Conservation (phyloP, 1,140 invertebrate species). For the Oryctes rhinoceros region DNA sequence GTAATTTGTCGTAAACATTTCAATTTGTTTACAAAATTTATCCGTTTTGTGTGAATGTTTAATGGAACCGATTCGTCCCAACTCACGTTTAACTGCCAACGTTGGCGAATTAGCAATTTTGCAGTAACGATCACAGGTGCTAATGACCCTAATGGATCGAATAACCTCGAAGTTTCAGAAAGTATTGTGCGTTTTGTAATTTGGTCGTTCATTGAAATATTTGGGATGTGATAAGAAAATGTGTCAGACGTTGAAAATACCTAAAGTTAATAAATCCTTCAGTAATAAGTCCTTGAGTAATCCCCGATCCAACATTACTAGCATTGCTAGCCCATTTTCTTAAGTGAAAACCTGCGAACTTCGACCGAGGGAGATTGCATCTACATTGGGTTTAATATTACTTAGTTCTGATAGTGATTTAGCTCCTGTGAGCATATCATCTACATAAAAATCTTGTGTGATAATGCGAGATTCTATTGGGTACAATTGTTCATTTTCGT, state of each 20-base stretch:
- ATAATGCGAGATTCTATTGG: no score
- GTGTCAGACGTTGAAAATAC: background rate
- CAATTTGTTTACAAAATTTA: background rate
- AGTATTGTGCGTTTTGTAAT: background rate
- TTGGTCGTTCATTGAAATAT: no score
- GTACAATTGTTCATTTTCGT: no score
- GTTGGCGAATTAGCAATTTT: background rate
- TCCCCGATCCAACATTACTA: background rate
- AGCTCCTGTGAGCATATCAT: no score
- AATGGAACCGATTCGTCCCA: background rate
- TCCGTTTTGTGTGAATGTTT: background rate
- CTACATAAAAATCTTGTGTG: no score
- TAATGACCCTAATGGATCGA: background rate
- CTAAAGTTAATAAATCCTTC: background rate
- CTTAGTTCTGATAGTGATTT: background rate
- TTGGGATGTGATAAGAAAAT: background rate
- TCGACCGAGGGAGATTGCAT: background rate
- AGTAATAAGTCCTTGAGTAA: background rate
- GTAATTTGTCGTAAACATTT: no score
- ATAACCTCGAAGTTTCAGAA: background rate
- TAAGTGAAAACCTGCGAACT: background rate
- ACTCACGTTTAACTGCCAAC: background rate
- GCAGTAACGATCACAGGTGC: background rate
- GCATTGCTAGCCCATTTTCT: background rate
- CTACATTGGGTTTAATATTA: background rate